A percentile compares a stretch with the other conserved stretches of the same genome.
Evolutionary conservation across 2,797 vertebrate species (phyloP).

Genomic region (Clangula hyemalis): DNA sequence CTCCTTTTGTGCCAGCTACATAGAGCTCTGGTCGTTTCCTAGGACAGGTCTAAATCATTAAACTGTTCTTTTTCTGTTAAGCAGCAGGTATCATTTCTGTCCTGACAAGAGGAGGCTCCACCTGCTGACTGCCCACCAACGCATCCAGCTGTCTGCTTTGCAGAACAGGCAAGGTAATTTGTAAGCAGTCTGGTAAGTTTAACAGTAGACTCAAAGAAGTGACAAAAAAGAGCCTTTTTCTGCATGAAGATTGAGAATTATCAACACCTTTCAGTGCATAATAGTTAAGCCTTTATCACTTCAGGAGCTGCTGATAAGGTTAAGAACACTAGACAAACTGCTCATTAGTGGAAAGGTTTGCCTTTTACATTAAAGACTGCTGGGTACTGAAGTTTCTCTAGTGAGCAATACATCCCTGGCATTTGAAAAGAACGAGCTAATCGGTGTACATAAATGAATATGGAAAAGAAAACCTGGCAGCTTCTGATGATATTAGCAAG

Average conservation of each 20-base stretch:
- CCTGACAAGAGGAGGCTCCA: conserved; percentile 78
- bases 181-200: conserved; percentile 81
- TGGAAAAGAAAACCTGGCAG: conserved; percentile 68
- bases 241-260: conserved; percentile 86
- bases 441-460: conserved; percentile 77
- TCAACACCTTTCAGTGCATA: conserved; percentile 84
- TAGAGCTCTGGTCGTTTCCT: conserved; percentile 52
- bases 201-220: conserved; percentile 79
- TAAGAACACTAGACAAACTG: conserved; percentile 87
- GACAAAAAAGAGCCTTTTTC: conserved; percentile 80
- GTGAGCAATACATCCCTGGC: conserved; percentile 81
- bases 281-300: conserved; percentile 86
- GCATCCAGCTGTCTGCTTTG: conserved; percentile 79
- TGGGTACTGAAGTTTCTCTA: conserved; percentile 82
- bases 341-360: conserved; percentile 87
- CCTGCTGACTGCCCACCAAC: conserved; percentile 75
- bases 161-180: conserved; percentile 79
- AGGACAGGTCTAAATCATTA: conserved; percentile 75
- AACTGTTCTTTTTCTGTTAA: conserved; percentile 75
- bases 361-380: conserved; percentile 85
- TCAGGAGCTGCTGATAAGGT: conserved; percentile 86
- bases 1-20: background rate
- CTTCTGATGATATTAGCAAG: conserved; percentile 58
- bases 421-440: conserved; percentile 81
- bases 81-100: conserved; percentile 79